Percentiles rank a stretch among this genome's conserved stretches.
Conservation (phyloP, 2,113 vertebrate species). For the Limanda limanda region DNA sequence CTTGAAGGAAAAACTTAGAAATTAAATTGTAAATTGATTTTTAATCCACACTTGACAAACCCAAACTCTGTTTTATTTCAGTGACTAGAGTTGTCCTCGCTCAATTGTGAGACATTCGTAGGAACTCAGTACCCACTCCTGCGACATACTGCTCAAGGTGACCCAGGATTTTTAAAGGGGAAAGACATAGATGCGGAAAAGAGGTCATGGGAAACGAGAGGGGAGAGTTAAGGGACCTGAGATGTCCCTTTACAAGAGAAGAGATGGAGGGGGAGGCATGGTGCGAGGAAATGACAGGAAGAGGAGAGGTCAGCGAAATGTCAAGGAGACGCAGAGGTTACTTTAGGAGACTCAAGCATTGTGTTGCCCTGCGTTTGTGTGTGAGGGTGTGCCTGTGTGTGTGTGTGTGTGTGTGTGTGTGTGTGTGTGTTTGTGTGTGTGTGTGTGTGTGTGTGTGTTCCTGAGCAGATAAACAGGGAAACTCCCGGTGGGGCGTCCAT, state of each 20-base stretch:
- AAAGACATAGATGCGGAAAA: conserved; percentile 41
- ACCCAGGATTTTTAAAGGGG: conserved; percentile 15
- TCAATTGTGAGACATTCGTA: background rate
- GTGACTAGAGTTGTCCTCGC: background rate
- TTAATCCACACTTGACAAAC: conserved; percentile 3
- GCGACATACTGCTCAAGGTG: conserved; percentile 34
- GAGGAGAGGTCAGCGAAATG: conserved; percentile 62
- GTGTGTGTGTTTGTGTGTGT: too few species aligned
- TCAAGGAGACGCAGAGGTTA: conserved; percentile 70
- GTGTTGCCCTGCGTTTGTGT: conserved; percentile 6
- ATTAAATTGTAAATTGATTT: conserved; percentile 5
- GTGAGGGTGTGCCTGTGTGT: background rate
- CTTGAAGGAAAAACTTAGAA: background rate
- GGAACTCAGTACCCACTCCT: background rate
- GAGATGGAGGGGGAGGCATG: conserved; percentile 16
- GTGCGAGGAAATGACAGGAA: conserved; percentile 27
- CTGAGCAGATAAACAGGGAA: conserved; percentile 71
- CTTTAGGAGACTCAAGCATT: conserved; percentile 36
- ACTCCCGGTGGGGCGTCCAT: conserved; percentile 68
- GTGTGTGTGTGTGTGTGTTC: conserved; percentile 13
- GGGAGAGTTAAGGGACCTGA: conserved; percentile 20
- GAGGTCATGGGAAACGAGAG: conserved; percentile 60
- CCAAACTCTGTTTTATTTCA: background rate
- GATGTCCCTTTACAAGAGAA: conserved; percentile 47
- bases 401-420: too few species aligned